Evolutionary conservation across 30 jellyfish, hydroid and myxozoan genomes (phyloP), one percentile per base, ranked within the genome.

Genomic region (Aurelia coerulea): DNA sequence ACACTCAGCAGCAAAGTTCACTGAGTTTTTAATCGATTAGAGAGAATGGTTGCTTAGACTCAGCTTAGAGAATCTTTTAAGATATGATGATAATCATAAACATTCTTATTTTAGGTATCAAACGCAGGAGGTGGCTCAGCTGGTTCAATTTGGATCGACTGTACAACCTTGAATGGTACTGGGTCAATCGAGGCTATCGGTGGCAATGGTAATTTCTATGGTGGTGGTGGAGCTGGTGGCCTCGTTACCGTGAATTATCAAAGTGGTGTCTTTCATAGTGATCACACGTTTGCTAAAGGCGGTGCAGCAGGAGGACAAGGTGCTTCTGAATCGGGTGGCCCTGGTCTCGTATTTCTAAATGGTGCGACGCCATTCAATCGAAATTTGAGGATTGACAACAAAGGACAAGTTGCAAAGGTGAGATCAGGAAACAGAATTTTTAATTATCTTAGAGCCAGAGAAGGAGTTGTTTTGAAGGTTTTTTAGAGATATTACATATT

Each of bases 171-270:
- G 17, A 65, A 65, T 12, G 87, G 86, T 72, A 29, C 85, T 50
- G 93, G 93, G 16, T 16, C 86, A 6, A 63, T 84, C 33, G 81
- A 72, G 51, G 85, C 93, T 15, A 71, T 67, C 39, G 93, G 93
- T 52, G 93, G 93, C 35, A 31, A n/a, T 18, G 93, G 93, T 33
- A 73, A 62, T 67, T 0, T 13, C 41, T 62, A 84, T 42, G 93
- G 93, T 32, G 93, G 93, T 15, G 93, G 93, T 37, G 93, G 93
- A 16, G 60, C 93, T 29, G 93, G 93, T n/a, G 93, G 93, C 3
- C 62, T 58, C 18, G 67, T 84, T 13, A 62, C 46, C 32, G 93
- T 72, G 62, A 84, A 84, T 46, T 84, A 84, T 64, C 65, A 73
- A 33, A 84, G 56, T 60, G 93, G 93, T 6, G 29, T 49, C 62